These are phyloP conservation scores for Anolis sagrei DNA, from an alignment of 2,113 vertebrate species.

Conservation along the genomic window DNA sequence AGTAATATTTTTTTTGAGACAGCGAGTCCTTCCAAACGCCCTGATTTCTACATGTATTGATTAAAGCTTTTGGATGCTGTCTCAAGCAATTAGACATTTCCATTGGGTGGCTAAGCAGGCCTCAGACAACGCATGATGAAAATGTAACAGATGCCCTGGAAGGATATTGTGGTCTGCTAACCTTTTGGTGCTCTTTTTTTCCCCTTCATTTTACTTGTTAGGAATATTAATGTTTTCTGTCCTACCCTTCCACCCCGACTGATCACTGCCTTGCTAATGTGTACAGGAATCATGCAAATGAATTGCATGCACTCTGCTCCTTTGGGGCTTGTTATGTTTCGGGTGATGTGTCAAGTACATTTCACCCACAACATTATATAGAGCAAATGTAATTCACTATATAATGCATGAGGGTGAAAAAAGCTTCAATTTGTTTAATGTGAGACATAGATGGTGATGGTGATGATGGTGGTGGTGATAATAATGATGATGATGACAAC, in stretches of 20 bases:
- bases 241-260: neutral
- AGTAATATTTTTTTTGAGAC: neutral
- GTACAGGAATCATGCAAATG: neutral
- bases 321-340: conserved; percentile 14
- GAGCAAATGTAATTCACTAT: neutral
- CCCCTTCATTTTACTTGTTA: neutral
- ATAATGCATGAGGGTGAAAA: neutral
- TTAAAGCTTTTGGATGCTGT: conserved; percentile 47
- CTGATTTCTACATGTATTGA: conserved; percentile 44
- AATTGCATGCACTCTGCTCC: neutral
- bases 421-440: neutral
- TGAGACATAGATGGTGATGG: neutral
- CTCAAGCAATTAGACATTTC: conserved; percentile 48
- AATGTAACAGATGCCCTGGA: conserved; percentile 44
- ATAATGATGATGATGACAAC: no score
- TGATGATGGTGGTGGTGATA: no score
- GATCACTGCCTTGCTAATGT: neutral
- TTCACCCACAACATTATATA: neutral
- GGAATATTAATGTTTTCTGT: neutral
- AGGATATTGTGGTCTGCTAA: conserved; percentile 22
- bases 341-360: neutral
- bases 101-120: conserved; percentile 17
- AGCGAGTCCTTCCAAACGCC: conserved; percentile 19
- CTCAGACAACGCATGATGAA: neutral
- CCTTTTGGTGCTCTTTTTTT: neutral